phyloP scores from a whole-genome alignment of 2,888 invertebrate genomes.

The Chrysolina oricalcia region DNA sequence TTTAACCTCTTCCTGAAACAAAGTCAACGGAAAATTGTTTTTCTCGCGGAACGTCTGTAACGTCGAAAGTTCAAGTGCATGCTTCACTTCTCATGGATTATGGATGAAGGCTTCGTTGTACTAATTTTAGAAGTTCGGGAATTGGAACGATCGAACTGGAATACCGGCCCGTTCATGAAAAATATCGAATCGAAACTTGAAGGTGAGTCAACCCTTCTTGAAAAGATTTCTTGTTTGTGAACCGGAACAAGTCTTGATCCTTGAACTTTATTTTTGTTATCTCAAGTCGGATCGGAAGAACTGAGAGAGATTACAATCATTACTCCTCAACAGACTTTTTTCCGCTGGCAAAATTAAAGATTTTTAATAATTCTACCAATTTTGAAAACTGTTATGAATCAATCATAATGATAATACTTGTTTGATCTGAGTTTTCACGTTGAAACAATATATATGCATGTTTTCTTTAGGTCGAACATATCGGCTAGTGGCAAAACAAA shows the following conservation, averaged over 20 bases:
- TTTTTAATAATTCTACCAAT: too few relatives aligned
- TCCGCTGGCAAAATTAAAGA: too few relatives aligned
- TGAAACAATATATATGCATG: too few relatives aligned
- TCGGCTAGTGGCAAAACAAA: too few relatives aligned
- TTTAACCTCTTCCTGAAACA: constrained; percentile 32
- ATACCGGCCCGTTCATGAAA: not conserved
- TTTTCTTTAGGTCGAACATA: too few relatives aligned
- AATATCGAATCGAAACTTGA: not conserved
- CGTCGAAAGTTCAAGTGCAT: not conserved
- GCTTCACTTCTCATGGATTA: constrained; percentile 15
- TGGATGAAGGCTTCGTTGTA: not conserved
- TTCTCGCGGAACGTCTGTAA: not conserved
- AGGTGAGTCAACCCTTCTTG: not conserved
- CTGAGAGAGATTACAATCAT: too few relatives aligned
- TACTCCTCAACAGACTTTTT: too few relatives aligned
- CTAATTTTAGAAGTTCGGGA: not conserved
- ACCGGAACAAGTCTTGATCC: not conserved
- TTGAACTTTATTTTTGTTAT: not conserved
- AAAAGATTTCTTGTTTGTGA: not conserved
- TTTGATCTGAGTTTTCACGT: too few relatives aligned
- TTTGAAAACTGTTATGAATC: too few relatives aligned
- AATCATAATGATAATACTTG: too few relatives aligned
- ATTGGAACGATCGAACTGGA: not conserved
- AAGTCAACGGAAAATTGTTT: constrained; percentile 40
- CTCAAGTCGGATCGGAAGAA: too few relatives aligned